Conservation (phyloP, 2,888 invertebrate genomes). For the Oconnorella tubifera region DNA sequence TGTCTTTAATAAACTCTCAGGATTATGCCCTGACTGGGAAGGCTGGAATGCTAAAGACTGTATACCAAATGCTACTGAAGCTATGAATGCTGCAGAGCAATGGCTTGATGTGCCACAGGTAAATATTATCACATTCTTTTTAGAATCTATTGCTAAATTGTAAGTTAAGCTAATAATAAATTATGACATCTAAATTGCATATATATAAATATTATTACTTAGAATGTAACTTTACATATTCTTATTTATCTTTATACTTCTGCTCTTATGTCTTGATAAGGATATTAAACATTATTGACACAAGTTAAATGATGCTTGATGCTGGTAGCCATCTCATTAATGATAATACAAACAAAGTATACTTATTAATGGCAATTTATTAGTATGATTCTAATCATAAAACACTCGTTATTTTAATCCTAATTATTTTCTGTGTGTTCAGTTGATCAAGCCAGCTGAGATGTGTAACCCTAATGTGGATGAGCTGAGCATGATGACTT, state of each 20-base stretch:
- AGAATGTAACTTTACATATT: not conserved
- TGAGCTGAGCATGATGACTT: slow-evolving; percentile 91
- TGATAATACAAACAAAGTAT: no score
- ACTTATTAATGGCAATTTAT: no score
- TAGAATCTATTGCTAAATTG: not conserved
- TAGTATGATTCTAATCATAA: no score
- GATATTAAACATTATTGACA: not conserved
- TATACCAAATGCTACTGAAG: slow-evolving; percentile 81
- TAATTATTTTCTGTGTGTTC: no score
- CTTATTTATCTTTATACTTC: not conserved
- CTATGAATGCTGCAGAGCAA: slow-evolving; percentile 84
- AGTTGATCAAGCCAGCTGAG: slow-evolving; percentile 83
- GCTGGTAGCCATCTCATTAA: no score
- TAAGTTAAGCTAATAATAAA: not conserved
- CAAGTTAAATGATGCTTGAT: not conserved
- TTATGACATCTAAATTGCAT: not conserved
- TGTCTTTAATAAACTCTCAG: no score
- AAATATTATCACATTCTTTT: slow-evolving; percentile 17
- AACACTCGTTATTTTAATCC: no score
- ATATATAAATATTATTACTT: not conserved
- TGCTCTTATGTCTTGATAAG: not conserved
- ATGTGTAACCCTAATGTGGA: slow-evolving; percentile 86
- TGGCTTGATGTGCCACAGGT: slow-evolving; percentile 83
- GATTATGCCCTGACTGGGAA: slow-evolving; percentile 83
- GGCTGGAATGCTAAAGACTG: slow-evolving; percentile 80